Evolutionary conservation across 2,888 invertebrate genomes (phyloP), one percentile per base, ranked within the genome.

Genomic region (Sepioteuthis lessoniana): DNA sequence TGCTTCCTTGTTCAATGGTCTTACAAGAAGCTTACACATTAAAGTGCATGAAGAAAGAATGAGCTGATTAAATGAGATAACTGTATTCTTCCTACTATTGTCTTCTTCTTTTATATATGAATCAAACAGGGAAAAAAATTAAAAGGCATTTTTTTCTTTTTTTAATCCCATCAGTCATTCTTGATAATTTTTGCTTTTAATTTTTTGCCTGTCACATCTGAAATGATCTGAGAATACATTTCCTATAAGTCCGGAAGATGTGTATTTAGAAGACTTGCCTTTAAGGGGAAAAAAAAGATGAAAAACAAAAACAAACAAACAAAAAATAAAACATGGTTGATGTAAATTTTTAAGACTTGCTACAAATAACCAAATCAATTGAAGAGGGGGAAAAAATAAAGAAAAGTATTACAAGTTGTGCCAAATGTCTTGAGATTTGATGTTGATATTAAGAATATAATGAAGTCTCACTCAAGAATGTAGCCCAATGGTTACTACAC

Each of bases 191-290:
- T 76, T 76, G 13, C 19, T 76, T 76, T 76, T 76, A 76, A 76
- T 35, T 76, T 60, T 76, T 76, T 76, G 76, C 76, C 76, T 76
- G 76, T 76, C 76, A 76, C 76, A 76, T 76, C 76, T 76, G 76
- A 35, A 76, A 76, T 76, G 76, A 76, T 76, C 76, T 76, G 76
- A 76, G 76, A 76, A 76, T 76, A 76, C 35, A 76, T 76, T 76
- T 76, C 76, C 76, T 76, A 76, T 76, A 35, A 76, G 76, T 76
- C 76, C 76, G 76, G 76, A 76, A 76, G 76, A 76, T 76, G 76
- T 76, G 76, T n/a, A 76, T 76, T 76, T 76, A 76, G 76, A 76
- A n/a, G 76, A 76, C 35, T 76, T 76, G 76, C 35, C 76, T 76
- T 76, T 76, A n/a, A 76, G 76, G 76, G 16, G 25, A n/a, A 76